Evolutionary conservation across 2,888 invertebrate genomes (phyloP).

Genomic region (Imbricaverruca yamaguchii): DNA sequence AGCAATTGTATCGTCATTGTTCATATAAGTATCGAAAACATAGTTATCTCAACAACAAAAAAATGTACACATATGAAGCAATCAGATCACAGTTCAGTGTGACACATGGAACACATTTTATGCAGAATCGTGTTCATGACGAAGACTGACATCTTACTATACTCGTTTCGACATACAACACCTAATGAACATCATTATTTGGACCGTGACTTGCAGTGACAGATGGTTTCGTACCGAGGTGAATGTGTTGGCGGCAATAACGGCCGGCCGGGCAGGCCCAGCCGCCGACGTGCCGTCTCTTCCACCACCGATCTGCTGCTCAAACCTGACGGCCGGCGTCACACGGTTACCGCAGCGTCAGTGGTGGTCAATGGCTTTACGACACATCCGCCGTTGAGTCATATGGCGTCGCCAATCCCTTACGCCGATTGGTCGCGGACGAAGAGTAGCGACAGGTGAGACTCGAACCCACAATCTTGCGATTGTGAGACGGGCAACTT

Average conservation of each 20-base stretch:
- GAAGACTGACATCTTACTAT: not conserved
- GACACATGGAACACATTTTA: not conserved
- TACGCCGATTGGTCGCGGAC: no score
- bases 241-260: conserved; percentile 13
- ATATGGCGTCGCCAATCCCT: no score
- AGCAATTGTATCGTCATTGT: no score
- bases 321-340: not conserved
- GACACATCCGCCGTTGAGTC: no score
- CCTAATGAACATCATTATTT: not conserved
- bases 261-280: not conserved
- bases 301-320: not conserved
- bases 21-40: no score
- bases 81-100: not conserved
- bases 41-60: no score
- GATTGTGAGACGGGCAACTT: no score
- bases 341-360: not conserved
- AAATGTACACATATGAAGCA: not conserved
- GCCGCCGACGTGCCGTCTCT: not conserved
- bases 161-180: not conserved
- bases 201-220: not conserved
- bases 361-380: no score
- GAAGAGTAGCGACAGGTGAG: no score
- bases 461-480: no score
- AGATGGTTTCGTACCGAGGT: not conserved
- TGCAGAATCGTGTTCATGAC: not conserved